phyloP scores from a whole-genome alignment of 2,888 invertebrate genomes.

The Listrodromus nycthemerus region DNA sequence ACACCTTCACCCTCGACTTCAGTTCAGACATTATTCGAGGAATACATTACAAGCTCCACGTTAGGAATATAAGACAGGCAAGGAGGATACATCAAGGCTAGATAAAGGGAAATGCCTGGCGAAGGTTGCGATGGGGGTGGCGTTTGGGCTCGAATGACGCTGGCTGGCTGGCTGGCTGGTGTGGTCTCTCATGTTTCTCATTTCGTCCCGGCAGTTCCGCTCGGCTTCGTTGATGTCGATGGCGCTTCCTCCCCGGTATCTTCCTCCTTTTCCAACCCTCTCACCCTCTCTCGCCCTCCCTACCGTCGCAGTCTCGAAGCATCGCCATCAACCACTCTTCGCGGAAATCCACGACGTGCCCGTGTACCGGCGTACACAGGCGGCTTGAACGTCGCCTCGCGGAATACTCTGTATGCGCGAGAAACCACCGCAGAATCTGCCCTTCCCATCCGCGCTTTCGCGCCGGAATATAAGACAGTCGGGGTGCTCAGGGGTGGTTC shows the following conservation, averaged over 20 bases:
- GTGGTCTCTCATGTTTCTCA: constrained; percentile 81
- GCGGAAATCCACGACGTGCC: constrained; percentile 65
- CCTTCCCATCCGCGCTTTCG: constrained; percentile 49
- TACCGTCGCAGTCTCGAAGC: neutral
- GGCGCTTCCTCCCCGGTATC: constrained; percentile 38
- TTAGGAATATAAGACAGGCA: constrained; percentile 14
- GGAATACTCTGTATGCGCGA: constrained; percentile 65
- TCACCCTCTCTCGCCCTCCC: neutral
- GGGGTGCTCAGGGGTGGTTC: constrained; percentile 45
- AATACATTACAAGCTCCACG: constrained; percentile 26
- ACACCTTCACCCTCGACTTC: neutral
- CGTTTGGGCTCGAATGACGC: constrained; percentile 47
- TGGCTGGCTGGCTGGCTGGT: constrained; percentile 47
- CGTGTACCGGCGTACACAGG: constrained; percentile 35
- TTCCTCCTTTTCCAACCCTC: neutral
- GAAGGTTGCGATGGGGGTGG: constrained; percentile 26
- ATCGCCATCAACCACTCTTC: constrained; percentile 61
- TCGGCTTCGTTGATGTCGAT: constrained; percentile 61
- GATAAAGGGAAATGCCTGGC: constrained; percentile 34
- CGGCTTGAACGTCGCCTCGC: constrained; percentile 32
- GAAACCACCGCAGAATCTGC: constrained; percentile 56
- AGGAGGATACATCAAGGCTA: constrained; percentile 17
- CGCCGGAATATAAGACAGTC: constrained; percentile 61
- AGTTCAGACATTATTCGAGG: neutral
- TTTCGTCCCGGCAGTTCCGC: constrained; percentile 74